Conservation (phyloP, 2,888 invertebrate genomes). For the Netelia inedita region DNA sequence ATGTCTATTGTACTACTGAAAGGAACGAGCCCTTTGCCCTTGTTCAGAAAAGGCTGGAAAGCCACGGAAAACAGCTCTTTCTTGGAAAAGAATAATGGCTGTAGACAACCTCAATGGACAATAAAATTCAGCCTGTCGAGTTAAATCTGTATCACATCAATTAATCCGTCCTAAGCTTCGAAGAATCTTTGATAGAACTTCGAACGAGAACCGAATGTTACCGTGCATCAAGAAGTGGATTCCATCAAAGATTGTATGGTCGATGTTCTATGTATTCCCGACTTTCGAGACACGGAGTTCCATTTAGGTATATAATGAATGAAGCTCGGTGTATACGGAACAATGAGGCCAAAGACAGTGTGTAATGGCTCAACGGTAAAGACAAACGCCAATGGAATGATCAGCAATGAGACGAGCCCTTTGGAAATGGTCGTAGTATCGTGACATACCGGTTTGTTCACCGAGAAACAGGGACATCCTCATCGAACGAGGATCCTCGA, state of each 20-base stretch:
- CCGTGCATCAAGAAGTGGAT: too few relatives aligned
- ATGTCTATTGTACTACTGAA: too few relatives aligned
- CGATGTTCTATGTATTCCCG: background rate
- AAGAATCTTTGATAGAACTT: too few relatives aligned
- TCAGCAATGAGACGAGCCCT: constrained; percentile 24
- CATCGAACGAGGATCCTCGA: constrained; percentile 25
- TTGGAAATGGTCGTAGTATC: constrained; percentile 17
- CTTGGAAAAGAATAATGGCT: too few relatives aligned
- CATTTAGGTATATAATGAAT: constrained; percentile 48
- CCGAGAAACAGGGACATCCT: background rate
- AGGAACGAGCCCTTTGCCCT: too few relatives aligned
- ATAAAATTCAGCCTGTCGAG: too few relatives aligned
- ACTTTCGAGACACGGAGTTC: background rate
- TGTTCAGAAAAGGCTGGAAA: too few relatives aligned
- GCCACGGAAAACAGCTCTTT: too few relatives aligned
- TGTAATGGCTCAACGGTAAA: background rate
- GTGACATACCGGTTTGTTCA: background rate
- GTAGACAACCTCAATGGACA: too few relatives aligned
- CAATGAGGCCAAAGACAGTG: background rate
- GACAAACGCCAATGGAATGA: constrained; percentile 10
- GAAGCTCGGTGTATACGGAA: background rate
- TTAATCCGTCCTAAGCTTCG: too few relatives aligned
- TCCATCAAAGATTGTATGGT: background rate
- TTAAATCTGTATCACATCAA: too few relatives aligned
- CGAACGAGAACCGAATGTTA: too few relatives aligned